Evolutionary conservation across 1,140 invertebrate genomes (phyloP), one percentile per base, ranked within the genome.

Genomic region (Caerostris darwini): DNA sequence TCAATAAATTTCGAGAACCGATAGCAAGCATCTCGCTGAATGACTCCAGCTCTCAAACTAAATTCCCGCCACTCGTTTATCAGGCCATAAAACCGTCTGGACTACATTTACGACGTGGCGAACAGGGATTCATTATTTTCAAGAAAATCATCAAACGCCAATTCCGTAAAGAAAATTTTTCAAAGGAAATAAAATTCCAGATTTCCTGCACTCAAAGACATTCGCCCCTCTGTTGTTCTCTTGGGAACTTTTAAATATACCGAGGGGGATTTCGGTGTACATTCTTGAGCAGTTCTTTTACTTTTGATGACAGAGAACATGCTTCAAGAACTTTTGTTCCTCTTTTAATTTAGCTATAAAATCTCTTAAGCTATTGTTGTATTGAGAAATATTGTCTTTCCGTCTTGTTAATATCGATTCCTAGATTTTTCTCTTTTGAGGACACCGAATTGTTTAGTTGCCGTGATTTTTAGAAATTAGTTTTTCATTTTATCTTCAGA

Each of bases 31-130:
- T 64, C 86, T 53, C 17, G 54, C 6, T 34, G 61, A 88, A 64
- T 57, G 86, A 64, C 14, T 71, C 14, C n/a, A 50, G 57, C 67
- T 57, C 53, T 56, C 50, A 54, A 17, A 90, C 67, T 69, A 77
- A 77, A 90, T 56, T 90, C 88, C 67, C 64, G 50, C 88, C 88
- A 90, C 54, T 90, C 88, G 88, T 90, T 90, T 90, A 90, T 90
- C 88, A 90, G 67, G 88, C 88, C 7, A 90, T 90, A 90, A 90
- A 90, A 90, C 64, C 88, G 88, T 90, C 88, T 77, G 88, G 64
- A 64, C 53, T 34, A 90, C 88, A 90, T 90, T 90, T 90, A 90
- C 88, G 88, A 90, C 67, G 17, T 56, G 57, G 64, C 54, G 64
- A 56, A 54, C 64, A 69, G 67, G 57, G 67, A 77, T n/a, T 77